A percentile compares a stretch with the other conserved stretches of the same genome.
Conservation (phyloP, 2,888 invertebrate genomes). For the Andrena fulva region DNA sequence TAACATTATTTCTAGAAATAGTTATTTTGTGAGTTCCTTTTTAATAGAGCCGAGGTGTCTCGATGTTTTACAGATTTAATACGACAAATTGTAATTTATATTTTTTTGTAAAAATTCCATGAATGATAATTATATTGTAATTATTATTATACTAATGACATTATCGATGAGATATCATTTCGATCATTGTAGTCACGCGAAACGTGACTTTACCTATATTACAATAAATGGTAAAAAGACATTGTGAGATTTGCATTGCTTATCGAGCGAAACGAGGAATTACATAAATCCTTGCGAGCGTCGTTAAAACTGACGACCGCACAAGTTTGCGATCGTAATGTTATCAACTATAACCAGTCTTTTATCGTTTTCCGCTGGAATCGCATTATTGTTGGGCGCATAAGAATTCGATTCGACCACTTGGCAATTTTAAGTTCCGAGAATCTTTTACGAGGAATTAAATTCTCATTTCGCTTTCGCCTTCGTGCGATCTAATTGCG, state of each 20-base stretch:
- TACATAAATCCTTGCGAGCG: conserved; percentile 2
- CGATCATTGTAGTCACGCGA: conserved; percentile 50
- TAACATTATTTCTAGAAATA: conserved; percentile 55
- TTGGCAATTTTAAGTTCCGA: conserved; percentile 86
- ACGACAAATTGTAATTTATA: conserved; percentile 74
- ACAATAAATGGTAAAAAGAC: conserved; percentile 58
- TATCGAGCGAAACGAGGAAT: neutral
- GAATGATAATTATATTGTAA: conserved; percentile 73
- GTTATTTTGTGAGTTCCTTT: conserved; percentile 52
- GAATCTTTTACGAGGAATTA: neutral
- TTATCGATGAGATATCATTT: conserved; percentile 47
- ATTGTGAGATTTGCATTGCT: conserved; percentile 14
- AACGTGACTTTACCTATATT: conserved; percentile 57
- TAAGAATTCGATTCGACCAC: conserved; percentile 96
- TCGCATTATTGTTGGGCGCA: conserved; percentile 97
- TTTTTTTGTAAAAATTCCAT: conserved; percentile 75
- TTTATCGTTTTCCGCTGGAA: conserved; percentile 93
- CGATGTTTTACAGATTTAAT: conserved; percentile 54
- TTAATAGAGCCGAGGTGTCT: conserved; percentile 43
- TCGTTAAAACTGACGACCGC: neutral
- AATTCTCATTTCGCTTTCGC: neutral
- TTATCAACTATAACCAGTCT: conserved; percentile 69
- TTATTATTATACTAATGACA: conserved; percentile 83
- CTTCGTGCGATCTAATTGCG: neutral
- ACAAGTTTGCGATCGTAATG: neutral